Base-by-base conservation (phyloP, 2,113 vertebrate species). In the Eulemur macaco region DNA sequence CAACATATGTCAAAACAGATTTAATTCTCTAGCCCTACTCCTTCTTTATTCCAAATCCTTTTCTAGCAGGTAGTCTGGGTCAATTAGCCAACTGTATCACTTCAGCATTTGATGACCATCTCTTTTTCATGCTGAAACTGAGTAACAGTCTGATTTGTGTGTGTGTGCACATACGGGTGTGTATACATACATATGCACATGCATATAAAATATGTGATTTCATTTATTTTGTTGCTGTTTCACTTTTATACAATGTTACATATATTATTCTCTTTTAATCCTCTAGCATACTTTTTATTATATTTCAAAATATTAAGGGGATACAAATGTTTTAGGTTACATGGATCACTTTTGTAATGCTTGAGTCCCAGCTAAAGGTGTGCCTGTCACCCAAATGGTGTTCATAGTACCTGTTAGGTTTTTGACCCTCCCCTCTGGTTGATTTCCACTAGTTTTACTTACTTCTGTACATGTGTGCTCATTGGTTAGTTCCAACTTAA, bases 201-300 rank as follows among this genome's bases (percentile, higher is more conserved):
- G 21, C 23, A 54, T 23, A n/a, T 47, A n/a, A 68, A 78, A 52
- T 63, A 9, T 71, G 29, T 63, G 4, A 50, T 39, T 21, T 39
- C 39, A 8, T 14, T 68, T 87, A 37, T 45, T 93, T 93, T 97
- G 97, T 95, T 86, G 50, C 37, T 85, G 87, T 92, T 73, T 95
- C 97, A 97, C 71, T 97, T 97, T 78, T 94, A 60, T 84, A 56
- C 77, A 82, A 94, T 96, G 29, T 90, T 68, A 77, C 81, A 95
- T 97, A 94, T 96, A 89, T 97, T 97, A 97, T 97, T 97, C 86
- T 76, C 50, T 63, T 98, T 97, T 96, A 94, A 94, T 93, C 50
- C 95, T 96, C 1, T 85, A 81, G 31, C 23, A 80, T 37, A 58
- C 12, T 89, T 89, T 95, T 92, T 81, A 45, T 95, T 81, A 54